Evolutionary conservation across 2,113 vertebrate species (phyloP), one percentile per base, ranked within the genome.

Genomic region (Corythornis cristatus): DNA sequence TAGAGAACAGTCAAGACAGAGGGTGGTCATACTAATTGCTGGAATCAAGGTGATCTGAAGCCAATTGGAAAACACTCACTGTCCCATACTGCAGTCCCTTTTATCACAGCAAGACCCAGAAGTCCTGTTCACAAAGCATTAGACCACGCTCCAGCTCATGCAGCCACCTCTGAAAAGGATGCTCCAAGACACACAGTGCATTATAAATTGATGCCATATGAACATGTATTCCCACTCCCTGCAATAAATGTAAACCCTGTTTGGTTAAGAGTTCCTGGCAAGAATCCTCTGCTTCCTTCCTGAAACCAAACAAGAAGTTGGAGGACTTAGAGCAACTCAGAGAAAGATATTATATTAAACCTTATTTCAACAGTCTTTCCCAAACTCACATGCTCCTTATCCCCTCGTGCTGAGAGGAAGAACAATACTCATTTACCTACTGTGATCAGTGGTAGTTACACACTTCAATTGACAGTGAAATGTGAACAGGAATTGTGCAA

Each of bases 231-330:
- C 80, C 72, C 48, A 53, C 56, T 73, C 46, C 15, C 60, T 71
- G 46, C 88, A 45, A 51, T 56, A 86, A 87, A 65, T 46, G 54
- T 81, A 82, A 89, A 78, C 54, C 9, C 33, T 82, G 56, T 46
- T 87, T 88, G 73, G 50, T 83, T 93, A 82, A 85, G 25, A 78
- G 90, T 89, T 91, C 74, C 56, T 89, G 90, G 50, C 77, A 92
- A 72, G 65, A 62, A 19, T 77, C 35, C 29, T 61, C 74, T 33
- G 15, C 67, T 92, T 70, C 54, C 56, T 85, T 43, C 51, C 81
- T 87, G 65, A 90, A 93, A 90, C 31, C 29, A 82, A 51, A 58
- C 6, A 17, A 85, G 56, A 48, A 83, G 60, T 66, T 62, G 76
- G 56, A 35, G 62, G 42, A 79, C n/a, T 79, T 79, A 8, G 0